A percentile compares a stretch with the other conserved stretches of the same genome.
These are phyloP conservation scores for Machaerirhynchus nigripectus DNA, from an alignment of 2,113 vertebrate species.

Conservation along the genomic window DNA sequence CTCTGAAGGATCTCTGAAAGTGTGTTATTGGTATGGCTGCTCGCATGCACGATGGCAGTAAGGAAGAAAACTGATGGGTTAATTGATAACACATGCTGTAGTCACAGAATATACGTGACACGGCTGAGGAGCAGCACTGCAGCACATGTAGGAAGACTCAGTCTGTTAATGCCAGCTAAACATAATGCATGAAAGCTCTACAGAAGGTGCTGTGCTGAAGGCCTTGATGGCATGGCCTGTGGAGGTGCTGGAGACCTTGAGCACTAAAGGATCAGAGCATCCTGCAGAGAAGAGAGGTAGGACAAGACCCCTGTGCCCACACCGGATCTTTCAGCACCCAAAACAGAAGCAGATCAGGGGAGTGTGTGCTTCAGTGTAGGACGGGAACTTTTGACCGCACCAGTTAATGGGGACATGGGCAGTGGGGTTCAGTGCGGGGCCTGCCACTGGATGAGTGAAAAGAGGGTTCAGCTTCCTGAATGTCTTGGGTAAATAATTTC, in stretches of 20 bases:
- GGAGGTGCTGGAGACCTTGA: not conserved
- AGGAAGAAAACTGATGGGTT: not conserved
- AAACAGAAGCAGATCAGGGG: not conserved
- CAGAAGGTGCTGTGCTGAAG: not conserved
- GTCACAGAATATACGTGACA: not conserved
- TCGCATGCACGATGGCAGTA: accelerated
- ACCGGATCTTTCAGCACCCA: accelerated
- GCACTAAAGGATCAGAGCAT: not conserved
- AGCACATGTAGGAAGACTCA: not conserved
- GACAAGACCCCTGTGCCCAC: not conserved
- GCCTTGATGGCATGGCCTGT: not conserved
- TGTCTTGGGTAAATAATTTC: not conserved
- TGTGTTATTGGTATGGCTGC: not conserved
- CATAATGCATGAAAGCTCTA: not conserved
- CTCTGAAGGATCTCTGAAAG: not conserved
- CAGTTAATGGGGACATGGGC: not conserved
- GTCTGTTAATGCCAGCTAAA: not conserved
- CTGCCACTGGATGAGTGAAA: not conserved
- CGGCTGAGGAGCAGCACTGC: not conserved
- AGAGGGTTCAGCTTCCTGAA: not conserved
- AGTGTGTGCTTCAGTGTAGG: not conserved
- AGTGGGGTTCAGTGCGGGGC: not conserved
- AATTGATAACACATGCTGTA: not conserved
- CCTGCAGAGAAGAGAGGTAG: not conserved
- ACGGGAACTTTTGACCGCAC: not conserved